A percentile compares a stretch with the other conserved stretches of the same genome.
These are phyloP conservation scores for Macrotus californicus DNA, from an alignment of 2,113 vertebrate genomes.

Conservation along the genomic window DNA sequence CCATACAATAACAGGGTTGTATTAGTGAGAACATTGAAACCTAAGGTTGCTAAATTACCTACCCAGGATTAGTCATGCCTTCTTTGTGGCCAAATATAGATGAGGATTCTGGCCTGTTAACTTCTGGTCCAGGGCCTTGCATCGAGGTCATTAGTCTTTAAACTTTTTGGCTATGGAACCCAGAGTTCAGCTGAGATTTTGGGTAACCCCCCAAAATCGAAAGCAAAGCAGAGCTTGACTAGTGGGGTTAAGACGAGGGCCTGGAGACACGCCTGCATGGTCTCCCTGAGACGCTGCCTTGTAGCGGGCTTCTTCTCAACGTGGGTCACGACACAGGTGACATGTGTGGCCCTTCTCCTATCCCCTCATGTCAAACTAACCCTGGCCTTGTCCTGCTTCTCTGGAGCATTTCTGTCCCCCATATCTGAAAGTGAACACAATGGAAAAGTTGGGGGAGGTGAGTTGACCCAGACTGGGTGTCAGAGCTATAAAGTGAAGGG, in stretches of 20 bases:
- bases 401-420: neutral
- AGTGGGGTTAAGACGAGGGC: neutral
- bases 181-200: neutral
- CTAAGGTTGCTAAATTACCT: neutral
- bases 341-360: neutral
- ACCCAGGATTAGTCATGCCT: neutral
- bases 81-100: neutral
- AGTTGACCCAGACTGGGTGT: neutral
- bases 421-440: neutral
- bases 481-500: neutral
- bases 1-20: neutral
- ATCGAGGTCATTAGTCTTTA: neutral
- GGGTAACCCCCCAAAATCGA: neutral
- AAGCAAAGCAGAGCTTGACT: neutral
- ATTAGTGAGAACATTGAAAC: neutral
- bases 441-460: neutral
- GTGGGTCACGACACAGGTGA: neutral
- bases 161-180: neutral
- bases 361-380: neutral
- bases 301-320: neutral
- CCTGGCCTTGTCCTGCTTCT: neutral
- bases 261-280: no score
- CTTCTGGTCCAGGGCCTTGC: neutral
- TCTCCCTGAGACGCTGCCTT: neutral
- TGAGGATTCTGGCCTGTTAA: neutral